Percentiles rank a stretch among this genome's conserved stretches.
phyloP scores from a whole-genome alignment of 2,113 vertebrate species.

The Chlamydotis undulata region DNA sequence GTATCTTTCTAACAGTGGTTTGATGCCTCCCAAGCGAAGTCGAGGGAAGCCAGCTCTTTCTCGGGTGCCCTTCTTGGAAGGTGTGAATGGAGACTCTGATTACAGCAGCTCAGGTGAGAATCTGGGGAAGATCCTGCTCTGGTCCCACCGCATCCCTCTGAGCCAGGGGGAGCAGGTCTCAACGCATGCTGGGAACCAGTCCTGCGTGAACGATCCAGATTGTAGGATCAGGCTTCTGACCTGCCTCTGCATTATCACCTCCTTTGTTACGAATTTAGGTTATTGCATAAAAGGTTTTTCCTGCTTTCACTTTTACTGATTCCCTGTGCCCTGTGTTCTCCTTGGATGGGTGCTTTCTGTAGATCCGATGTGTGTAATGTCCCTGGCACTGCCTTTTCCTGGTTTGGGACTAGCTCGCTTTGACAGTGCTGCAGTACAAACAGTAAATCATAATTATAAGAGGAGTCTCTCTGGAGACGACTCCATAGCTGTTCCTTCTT shows the following conservation, averaged over 20 bases:
- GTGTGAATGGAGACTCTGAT: conserved; percentile 88
- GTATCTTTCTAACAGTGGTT: conserved; percentile 61
- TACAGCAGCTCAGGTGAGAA: conserved; percentile 86
- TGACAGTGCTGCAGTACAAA: not conserved
- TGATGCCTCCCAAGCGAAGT: conserved; percentile 87
- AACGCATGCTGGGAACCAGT: not conserved
- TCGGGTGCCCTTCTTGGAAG: conserved; percentile 88
- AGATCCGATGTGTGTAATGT: not conserved
- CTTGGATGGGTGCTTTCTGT: not conserved
- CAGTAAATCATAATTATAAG: not conserved
- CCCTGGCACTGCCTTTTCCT: not conserved
- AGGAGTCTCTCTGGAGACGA: not conserved
- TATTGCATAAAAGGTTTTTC: not conserved
- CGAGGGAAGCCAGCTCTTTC: conserved; percentile 95
- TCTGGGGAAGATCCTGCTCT: not conserved
- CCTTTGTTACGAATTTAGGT: not conserved
- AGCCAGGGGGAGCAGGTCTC: not conserved
- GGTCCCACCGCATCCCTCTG: not conserved
- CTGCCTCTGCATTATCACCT: not conserved
- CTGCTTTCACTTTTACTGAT: not conserved
- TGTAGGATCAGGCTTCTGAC: not conserved
- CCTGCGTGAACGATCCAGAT: not conserved
- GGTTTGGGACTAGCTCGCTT: not conserved
- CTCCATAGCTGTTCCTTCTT: not conserved
- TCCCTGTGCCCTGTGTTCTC: not conserved